These are phyloP conservation scores for Tricholauxania praeusta DNA, from an alignment of 2,888 invertebrate genomes.

Conservation along the genomic window DNA sequence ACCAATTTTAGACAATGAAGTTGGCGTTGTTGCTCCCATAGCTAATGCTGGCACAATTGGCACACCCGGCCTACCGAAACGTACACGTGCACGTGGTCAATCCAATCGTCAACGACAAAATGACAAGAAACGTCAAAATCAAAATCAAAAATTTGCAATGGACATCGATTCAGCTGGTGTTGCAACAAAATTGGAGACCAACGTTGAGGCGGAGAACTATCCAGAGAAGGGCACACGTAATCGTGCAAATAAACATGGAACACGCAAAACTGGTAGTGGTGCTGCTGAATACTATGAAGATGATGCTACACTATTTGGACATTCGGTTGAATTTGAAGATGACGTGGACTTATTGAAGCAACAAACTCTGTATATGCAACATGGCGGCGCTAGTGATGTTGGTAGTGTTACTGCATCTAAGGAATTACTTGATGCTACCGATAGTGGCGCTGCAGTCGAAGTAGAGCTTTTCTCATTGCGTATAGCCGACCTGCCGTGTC, in stretches of 20 bases:
- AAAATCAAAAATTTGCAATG: conserved; percentile 24
- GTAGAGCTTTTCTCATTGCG: conserved; percentile 71
- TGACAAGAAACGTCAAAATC: conserved; percentile 27
- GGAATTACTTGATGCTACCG: conserved; percentile 29
- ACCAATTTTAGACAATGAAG: conserved; percentile 28
- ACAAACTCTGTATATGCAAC: conserved; percentile 47
- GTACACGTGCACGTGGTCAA: conserved; percentile 34
- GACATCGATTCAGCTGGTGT: background rate
- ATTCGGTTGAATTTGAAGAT: conserved; percentile 56
- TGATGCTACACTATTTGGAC: conserved; percentile 22
- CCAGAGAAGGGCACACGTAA: conserved; percentile 1
- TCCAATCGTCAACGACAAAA: conserved; percentile 26
- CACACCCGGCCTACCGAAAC: conserved; percentile 3
- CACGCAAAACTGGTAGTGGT: background rate
- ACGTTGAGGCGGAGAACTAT: background rate
- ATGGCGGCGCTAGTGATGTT: conserved; percentile 44
- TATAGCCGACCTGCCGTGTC: conserved; percentile 73
- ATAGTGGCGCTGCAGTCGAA: conserved; percentile 46
- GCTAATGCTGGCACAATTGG: background rate
- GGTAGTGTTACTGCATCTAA: conserved; percentile 28
- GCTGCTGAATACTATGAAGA: conserved; percentile 29
- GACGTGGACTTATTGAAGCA: conserved; percentile 56
- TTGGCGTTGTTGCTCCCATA: background rate
- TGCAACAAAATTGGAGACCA: background rate
- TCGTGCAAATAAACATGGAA: conserved; percentile 21